Evolutionary conservation across 2,113 vertebrate genomes (phyloP), one percentile per base, ranked within the genome.

Genomic region (Sander vitreus): DNA sequence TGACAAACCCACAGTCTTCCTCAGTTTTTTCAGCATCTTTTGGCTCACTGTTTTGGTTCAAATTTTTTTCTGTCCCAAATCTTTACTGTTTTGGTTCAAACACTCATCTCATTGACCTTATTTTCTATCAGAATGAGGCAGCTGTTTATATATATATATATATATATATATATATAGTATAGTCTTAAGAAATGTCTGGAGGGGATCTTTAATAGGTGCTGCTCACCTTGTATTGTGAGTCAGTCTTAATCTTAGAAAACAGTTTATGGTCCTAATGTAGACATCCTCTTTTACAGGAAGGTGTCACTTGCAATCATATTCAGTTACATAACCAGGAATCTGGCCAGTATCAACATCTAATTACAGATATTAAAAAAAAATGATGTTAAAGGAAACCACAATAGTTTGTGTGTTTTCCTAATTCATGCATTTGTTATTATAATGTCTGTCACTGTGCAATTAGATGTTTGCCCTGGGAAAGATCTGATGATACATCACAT

Each of bases 241-340:
- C 63, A 45, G 69, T 85, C 83, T 80, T 81, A 92, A 43, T 43
- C 39, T 43, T 43, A 43, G 39, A 43, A 39, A 43, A 43, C 39
- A 43, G 39, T 43, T 11, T 43, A 43, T 43, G 39, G 39, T 43
- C 39, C 39, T 43, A 11, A 88, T 72, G 62, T 57, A 90, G 88
- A 90, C 75, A 78, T 91, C 88, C 78, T 87, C 58, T 82, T 82
- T 87, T 65, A 81, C 83, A 85, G 65, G 59, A 80, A 83, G 80
- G 66, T 82, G 79, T 84, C 84, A 78, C 80, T 85, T 50, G 13
- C 64, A 90, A 87, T 86, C 76, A 76, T 5, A 67, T 53, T 73
- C 54, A 43, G 39, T 43, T 43, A 43, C 9, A 43, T 43, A 88
- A 78, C 47, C 74, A 50, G 75, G 78, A 81, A 83, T 43, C 19